Evolutionary conservation across 1,140 invertebrate species (phyloP).

Genomic region (Gyrodactylus salaris): DNA sequence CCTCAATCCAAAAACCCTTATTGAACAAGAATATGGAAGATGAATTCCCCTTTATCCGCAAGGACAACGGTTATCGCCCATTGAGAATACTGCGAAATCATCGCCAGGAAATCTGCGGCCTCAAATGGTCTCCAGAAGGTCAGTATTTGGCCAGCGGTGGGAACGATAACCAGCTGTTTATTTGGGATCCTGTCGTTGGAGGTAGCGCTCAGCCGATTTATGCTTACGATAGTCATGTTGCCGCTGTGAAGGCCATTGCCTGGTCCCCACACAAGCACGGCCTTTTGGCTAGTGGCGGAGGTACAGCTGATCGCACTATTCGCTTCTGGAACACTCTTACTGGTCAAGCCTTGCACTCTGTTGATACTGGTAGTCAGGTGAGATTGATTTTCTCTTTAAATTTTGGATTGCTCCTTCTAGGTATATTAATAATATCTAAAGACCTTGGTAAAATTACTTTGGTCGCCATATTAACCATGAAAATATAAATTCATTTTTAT

Average conservation of each 20-base stretch:
- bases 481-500: too few species aligned
- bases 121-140: constrained; percentile 97
- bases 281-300: constrained; percentile 70
- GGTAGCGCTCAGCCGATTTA: constrained; percentile 25
- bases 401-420: too few species aligned
- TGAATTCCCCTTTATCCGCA: neutral
- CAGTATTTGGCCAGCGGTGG: constrained; percentile 87
- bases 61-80: constrained; percentile 1
- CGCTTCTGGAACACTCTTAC: constrained; percentile 96
- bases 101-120: constrained; percentile 72
- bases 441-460: too few species aligned
- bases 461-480: too few species aligned
- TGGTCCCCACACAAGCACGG: constrained; percentile 99
- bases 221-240: constrained; percentile 80
- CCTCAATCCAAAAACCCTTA: neutral
- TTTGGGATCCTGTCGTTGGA: constrained; percentile 30
- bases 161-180: constrained; percentile 87
- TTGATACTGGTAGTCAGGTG: constrained; percentile 69
- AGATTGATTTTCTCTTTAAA: too few species aligned
- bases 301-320: constrained; percentile 56
- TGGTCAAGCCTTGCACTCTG: constrained; percentile 86
- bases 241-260: constrained; percentile 74
- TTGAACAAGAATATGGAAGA: neutral
- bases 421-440: too few species aligned
- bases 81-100: constrained; percentile 38